Conservation (phyloP, 1,140 invertebrate genomes). For the Hypsibius dujardini region DNA sequence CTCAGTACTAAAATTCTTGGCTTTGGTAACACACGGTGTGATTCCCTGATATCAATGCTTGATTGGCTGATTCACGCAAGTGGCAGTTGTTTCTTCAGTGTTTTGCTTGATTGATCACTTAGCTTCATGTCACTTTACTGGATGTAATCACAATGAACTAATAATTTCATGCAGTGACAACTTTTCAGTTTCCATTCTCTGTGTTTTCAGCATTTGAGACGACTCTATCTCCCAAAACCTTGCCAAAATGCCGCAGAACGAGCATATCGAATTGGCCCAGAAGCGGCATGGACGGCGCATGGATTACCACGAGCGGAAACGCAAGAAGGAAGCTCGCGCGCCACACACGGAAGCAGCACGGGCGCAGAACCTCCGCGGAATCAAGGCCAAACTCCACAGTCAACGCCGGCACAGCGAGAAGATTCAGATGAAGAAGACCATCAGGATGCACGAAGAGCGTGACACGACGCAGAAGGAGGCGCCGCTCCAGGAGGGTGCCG, state of each 20-base stretch:
- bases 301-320: slow-evolving; percentile 90
- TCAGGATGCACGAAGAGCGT: slow-evolving; percentile 75
- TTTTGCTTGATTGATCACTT: no score
- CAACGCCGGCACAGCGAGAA: slow-evolving; percentile 92
- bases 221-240: no score
- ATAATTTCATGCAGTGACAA: no score
- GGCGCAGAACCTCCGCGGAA: slow-evolving; percentile 73
- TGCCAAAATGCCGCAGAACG: slow-evolving; percentile 88
- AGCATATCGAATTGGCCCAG: slow-evolving; percentile 92
- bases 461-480: slow-evolving; percentile 49
- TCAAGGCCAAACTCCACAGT: slow-evolving; percentile 95
- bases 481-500: slow-evolving; percentile 66
- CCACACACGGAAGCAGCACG: slow-evolving; percentile 72
- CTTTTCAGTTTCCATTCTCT: no score
- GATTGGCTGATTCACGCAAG: no score
- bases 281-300: slow-evolving; percentile 86
- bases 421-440: slow-evolving; percentile 96
- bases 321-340: slow-evolving; percentile 81
- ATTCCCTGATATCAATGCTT: no score
- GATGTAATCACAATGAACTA: no score
- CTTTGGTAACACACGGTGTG: no score
- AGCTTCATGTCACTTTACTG: no score
- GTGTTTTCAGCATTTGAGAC: no score
- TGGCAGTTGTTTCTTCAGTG: no score
- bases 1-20: no score